Evolutionary conservation across 1,140 invertebrate species (phyloP), one percentile per base, ranked within the genome.

Genomic region (Stegodyphus dumicola): DNA sequence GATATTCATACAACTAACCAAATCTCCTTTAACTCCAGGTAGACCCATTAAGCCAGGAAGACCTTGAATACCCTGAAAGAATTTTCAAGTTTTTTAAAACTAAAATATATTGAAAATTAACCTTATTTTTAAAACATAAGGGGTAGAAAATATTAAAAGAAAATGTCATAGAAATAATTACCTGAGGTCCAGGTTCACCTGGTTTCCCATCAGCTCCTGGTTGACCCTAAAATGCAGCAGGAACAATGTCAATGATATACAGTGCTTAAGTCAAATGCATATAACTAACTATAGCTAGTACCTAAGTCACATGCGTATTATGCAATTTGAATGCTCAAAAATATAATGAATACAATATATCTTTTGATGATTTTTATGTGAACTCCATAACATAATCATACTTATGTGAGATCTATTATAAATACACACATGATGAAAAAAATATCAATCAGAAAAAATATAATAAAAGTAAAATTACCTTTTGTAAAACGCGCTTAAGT

Each of bases 11-110:
- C 33, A 17, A 60, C 48, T 18, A 91, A 94, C 94, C 77, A 93
- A 91, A 88, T 93, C 91, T 88, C 96, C 96, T 90, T 95, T 94
- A 83, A 95, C 93, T 88, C 96, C 96, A 64, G 93, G 92, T 13
- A 92, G 90, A 70, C 96, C 96, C 87, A 94, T 92, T 6, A 93
- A 92, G 74, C 96, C 96, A 65, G 94, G 93, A 33, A 95, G 90
- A 70, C 95, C 96, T 90, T 94, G 93, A 60, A 94, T 91, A 52
- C 95, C 95, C 90, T 94, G 89, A 69, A 87, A 64, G 17, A 65
- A 67, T 56, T 54, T 48, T 9, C 17, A 65, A 83, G 56, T 11
- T 60, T 15, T n/a, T 11, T 60, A 15, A 67, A 67, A 67, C 7
- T n/a, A 60, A 60, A 10, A 67, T 67, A 9, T 7, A n/a, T 67